phyloP scores from a whole-genome alignment of 1,140 invertebrate genomes.

The Camponotus vicinus region DNA sequence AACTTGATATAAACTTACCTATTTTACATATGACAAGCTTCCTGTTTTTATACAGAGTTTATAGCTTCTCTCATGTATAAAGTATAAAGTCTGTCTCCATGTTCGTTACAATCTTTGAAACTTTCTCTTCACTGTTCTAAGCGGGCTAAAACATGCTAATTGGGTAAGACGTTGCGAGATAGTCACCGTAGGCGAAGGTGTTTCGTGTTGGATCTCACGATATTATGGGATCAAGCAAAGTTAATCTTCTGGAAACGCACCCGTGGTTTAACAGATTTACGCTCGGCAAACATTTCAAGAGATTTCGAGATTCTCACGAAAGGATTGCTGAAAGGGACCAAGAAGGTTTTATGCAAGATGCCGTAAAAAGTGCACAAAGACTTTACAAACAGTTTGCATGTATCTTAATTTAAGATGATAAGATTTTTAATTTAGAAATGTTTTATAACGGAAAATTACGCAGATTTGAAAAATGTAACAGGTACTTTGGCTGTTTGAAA shows the following conservation, averaged over 20 bases:
- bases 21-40: neutral
- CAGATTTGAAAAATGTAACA: conserved; percentile 1
- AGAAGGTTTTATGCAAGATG: neutral
- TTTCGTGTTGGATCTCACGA: conserved; percentile 28
- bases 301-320: conserved; percentile 30
- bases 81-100: neutral
- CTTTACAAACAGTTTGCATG: neutral
- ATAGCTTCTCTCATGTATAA: conserved; percentile 6
- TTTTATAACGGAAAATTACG: neutral
- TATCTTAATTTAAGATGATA: neutral
- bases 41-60: neutral
- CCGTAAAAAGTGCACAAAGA: neutral
- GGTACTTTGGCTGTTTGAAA: neutral
- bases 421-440: neutral
- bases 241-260: conserved; percentile 56
- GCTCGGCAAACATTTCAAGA: conserved; percentile 21
- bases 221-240: conserved; percentile 47
- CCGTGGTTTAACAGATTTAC: conserved; percentile 47
- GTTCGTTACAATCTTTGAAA: conserved; percentile 37
- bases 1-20: neutral
- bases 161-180: conserved; percentile 50
- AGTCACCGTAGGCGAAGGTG: conserved; percentile 30
- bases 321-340: conserved; percentile 8
- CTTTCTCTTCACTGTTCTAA: conserved; percentile 14
- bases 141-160: conserved; percentile 49